Evolutionary conservation across 2,888 invertebrate genomes (phyloP).

Genomic region (Proisotoma minuta): DNA sequence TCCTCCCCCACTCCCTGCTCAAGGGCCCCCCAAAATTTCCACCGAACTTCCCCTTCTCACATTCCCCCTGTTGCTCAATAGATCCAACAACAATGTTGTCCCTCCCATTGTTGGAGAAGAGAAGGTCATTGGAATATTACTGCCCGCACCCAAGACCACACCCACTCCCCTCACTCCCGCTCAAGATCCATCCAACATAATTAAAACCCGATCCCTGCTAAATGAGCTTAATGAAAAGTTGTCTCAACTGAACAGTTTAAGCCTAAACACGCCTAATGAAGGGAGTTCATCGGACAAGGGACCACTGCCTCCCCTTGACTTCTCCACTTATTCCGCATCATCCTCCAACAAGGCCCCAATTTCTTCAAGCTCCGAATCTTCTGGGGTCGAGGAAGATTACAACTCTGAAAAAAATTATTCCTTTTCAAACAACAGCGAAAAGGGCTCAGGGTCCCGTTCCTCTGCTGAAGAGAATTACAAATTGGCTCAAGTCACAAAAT

Average conservation of each 20-base stretch:
- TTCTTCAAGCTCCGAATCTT: constrained; percentile 41
- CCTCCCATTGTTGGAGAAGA: not conserved
- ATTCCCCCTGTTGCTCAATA: constrained; percentile 29
- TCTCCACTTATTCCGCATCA: constrained; percentile 40
- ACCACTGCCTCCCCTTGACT: constrained; percentile 23
- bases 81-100: not conserved
- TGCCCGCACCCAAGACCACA: not conserved
- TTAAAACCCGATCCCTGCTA: constrained; percentile 39
- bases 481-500: constrained; percentile 33
- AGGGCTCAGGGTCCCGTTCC: constrained; percentile 14
- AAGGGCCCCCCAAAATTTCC: constrained; percentile 41
- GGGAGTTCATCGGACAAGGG: not conserved
- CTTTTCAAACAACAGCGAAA: constrained; percentile 33
- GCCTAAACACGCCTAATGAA: not conserved
- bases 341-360: constrained; percentile 23
- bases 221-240: constrained; percentile 45
- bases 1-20: constrained; percentile 44
- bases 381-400: constrained; percentile 47
- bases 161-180: not conserved
- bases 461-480: constrained; percentile 38
- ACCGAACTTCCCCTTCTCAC: constrained; percentile 39
- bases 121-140: not conserved
- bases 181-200: constrained; percentile 29
- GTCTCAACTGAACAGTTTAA: constrained; percentile 36
- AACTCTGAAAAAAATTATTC: constrained; percentile 46